Evolutionary conservation across 1,140 invertebrate genomes (phyloP), one percentile per base, ranked within the genome.

Genomic region (Holotrichia oblita): DNA sequence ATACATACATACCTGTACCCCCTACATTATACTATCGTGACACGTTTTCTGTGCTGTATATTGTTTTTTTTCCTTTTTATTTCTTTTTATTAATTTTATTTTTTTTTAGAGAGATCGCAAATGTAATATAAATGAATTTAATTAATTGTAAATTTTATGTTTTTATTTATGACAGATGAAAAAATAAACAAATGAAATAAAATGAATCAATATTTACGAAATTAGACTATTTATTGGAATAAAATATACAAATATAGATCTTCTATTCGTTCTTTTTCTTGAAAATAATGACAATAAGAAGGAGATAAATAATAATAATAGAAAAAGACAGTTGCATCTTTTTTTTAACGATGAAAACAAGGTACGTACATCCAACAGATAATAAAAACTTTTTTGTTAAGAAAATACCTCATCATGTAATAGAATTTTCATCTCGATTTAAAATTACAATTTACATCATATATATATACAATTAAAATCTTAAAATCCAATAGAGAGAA

Each of bases 11-110:
- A 34, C 27, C 27, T 34, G 27, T 34, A 34, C 27, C 27, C 27
- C 27, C 27, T 22, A n/a, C 22, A 69, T 69, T 24, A 69, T 69
- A 69, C 8, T 69, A 69, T 24, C 22, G 61, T 69, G 61, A 69
- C 10, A 69, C 22, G 22, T 69, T 10, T 69, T 48, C n/a, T 69
- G 61, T 69, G 61, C 61, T 69, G 61, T 69, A 69, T 69, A 69
- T 69, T 69, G 22, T 20, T 61, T 14, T 61, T 97, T 86, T 98
- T 95, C 86, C 95, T 95, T 0, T 97, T 96, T 85, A 96, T 17
- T 97, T 61, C 20, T 69, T 22, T 22, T 69, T 69, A 69, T 69
- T 22, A 27, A 24, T 34, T 27, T 69, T 27, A 34, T 2, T 34
- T 69, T 27, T 69, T 69, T 27, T 69, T 12, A 69, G 20, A 69